These are phyloP conservation scores for Macrotis lagotis DNA, from an alignment of 2,113 vertebrate species.

Conservation along the genomic window DNA sequence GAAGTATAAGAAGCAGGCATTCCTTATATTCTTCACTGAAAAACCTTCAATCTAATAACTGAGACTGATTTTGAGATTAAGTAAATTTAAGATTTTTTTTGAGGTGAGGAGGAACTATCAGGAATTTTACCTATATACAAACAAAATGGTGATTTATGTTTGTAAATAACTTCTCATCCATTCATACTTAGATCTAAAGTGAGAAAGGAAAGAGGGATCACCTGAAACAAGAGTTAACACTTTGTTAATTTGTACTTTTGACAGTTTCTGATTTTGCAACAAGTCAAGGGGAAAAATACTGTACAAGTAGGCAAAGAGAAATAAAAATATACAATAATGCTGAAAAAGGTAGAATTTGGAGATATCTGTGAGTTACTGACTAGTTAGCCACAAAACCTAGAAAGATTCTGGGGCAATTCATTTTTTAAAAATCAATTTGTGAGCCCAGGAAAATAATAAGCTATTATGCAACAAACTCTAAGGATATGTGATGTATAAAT, in stretches of 20 bases:
- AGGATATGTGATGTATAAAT: conserved; percentile 11
- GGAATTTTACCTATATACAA: neutral
- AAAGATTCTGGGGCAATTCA: neutral
- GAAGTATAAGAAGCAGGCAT: neutral
- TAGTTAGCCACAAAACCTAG: neutral
- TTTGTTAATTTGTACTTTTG: neutral
- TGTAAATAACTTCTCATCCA: conserved; percentile 1
- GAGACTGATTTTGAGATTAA: neutral
- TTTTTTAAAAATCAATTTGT: conserved; percentile 16
- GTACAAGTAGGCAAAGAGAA: neutral
- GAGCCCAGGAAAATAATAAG: conserved; percentile 23
- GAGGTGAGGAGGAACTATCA: neutral
- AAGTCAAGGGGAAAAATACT: neutral
- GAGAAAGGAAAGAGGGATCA: neutral
- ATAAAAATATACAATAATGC: conserved; percentile 4
- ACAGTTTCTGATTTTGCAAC: neutral
- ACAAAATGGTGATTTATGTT: neutral
- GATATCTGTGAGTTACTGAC: neutral
- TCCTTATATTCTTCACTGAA: neutral
- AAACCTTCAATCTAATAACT: neutral
- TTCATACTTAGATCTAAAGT: conserved; percentile 12
- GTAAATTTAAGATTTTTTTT: neutral
- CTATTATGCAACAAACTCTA: conserved; percentile 12
- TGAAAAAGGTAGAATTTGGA: neutral
- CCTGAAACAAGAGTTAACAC: neutral